phyloP scores from a whole-genome alignment of 2,113 vertebrate species.

The Tragelaphus buxtoni region DNA sequence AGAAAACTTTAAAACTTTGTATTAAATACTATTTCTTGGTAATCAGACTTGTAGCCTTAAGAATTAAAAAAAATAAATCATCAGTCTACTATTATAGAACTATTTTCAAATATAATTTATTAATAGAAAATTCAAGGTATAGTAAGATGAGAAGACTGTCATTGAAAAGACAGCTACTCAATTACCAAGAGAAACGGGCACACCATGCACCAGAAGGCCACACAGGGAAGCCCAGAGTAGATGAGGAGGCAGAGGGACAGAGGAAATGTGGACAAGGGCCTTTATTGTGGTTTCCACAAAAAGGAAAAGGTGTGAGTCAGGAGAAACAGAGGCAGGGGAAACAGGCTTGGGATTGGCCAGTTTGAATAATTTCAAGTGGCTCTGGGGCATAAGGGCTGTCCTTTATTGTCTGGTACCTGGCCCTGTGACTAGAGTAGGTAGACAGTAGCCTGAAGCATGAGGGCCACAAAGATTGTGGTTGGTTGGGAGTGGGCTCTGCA shows the following conservation, averaged over 20 bases:
- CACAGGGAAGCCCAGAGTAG: neutral
- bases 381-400: neutral
- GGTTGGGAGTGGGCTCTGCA: neutral
- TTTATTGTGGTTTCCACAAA: neutral
- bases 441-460: neutral
- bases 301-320: neutral
- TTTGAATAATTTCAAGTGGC: neutral
- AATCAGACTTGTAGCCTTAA: neutral
- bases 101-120: constrained; percentile 23
- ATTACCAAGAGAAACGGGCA: neutral
- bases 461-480: neutral
- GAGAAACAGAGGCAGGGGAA: neutral
- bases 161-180: neutral
- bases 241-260: neutral
- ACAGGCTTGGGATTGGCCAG: neutral
- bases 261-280: neutral
- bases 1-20: constrained; percentile 20
- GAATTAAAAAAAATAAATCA: neutral
- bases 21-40: constrained; percentile 22
- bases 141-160: neutral
- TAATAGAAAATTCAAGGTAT: neutral
- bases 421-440: neutral
- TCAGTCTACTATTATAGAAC: neutral
- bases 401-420: neutral
- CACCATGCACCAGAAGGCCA: neutral